Evolutionary conservation across 2,797 vertebrate species (phyloP), one percentile per base, ranked within the genome.

Genomic region (Crenichthys baileyi): DNA sequence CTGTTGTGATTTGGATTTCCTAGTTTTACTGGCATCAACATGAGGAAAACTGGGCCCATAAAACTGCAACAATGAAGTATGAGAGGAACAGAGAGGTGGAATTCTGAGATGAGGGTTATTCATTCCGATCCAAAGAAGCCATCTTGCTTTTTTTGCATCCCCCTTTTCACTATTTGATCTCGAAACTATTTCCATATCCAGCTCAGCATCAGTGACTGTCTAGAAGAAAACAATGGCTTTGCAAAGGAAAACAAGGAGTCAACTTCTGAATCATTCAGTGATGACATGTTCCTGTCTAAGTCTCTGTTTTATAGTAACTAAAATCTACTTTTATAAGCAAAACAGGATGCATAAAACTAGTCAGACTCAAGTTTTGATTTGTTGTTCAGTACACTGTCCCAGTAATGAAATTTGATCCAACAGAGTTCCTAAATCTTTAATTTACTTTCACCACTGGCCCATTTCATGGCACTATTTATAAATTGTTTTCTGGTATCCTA

Each of bases 141-240:
- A 26, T 60, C 55, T 26, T 63, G 61, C 12, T 72, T 60, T 55
- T 3, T 75, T 70, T 63, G 7, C 72, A 60, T 77, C 58, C 50
- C 36, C 46, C 48, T 8, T 46, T 61, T 65, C 48, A 68, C 74
- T 65, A 41, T 60, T 31, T 85, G 1, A 41, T 77, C 8, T 83
- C 26, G 67, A 63, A 78, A 72, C 85, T 74, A 63, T 88, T 78
- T 85, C 39, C 29, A 65, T 72, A 4, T 81, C 44, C 48, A 75
- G 63, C 46, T 56, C 41, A 72, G 55, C 65, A 56, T 82, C 70
- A 24, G 44, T 0, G 9, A 24, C 4, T 60, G n/a, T 70, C 81
- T 87, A 79, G 87, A 18, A 13, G 7, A 80, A 68, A 18, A 91
- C 84, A 92, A 81, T 81, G 77, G 76, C 70, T 68, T 68, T 16